Base-by-base conservation (phyloP, 2,113 vertebrate species). In the Drymodes brunneopygia region DNA sequence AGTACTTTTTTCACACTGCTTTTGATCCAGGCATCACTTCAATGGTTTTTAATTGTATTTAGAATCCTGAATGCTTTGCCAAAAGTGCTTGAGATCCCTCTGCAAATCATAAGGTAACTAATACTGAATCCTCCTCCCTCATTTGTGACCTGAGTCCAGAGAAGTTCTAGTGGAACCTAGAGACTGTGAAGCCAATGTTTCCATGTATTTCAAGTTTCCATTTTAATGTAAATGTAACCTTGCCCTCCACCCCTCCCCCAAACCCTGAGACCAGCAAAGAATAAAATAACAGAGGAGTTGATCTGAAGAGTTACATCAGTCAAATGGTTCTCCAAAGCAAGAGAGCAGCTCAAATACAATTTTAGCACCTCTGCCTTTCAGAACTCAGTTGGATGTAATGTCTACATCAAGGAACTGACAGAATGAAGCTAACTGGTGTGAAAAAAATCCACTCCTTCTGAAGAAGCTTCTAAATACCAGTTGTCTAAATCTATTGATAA, bases 401-500 rank as follows among this genome's bases (percentile, higher is more conserved):
- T 98, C 98, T 98, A 97, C 98, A 98, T 98, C 98, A 98, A 98
- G 96, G 96, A 97, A 95, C 97, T 98, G 98, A 98, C 97, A 96
- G 97, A 98, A 97, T 96, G 95, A 97, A 98, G 96, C 97, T 98
- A 98, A 98, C 97, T 98, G 97, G 97, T 97, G 95, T 97, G 96
- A 97, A 97, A 96, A 94, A 96, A 71, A 15, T n/a, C n/a, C 57
- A 73, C 90, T 97, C 96, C 96, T 98, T 98, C 95, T 97, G 97
- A 98, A 98, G 97, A 95, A 96, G 96, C 97, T 97, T 98, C 98
- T 98, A 98, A 98, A 98, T 98, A 98, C 96, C 95, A 95, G 98
- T 98, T 99, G 98, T 99, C 98, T 99, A 97, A 98, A 98, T 97
- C 98, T 98, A 99, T 99, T 98, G 98, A 98, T 98, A 98, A 98